Evolutionary conservation across 2,113 vertebrate species (phyloP), one percentile per base, ranked within the genome.

Genomic region (Trogon surrucura): DNA sequence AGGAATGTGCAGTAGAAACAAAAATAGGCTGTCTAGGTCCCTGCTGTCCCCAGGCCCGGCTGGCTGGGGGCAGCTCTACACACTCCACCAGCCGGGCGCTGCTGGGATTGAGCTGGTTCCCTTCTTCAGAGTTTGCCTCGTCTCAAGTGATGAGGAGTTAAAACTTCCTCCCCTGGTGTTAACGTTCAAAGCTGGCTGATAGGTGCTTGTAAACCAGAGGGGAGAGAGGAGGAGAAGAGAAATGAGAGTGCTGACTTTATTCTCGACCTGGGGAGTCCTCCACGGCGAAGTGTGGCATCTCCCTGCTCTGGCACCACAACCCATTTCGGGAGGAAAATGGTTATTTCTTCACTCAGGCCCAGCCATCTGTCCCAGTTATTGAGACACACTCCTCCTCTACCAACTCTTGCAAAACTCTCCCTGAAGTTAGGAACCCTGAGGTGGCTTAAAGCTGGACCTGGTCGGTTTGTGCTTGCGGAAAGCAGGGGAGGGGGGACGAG

Each of bases 231-330:
- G 0, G 5, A 73, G 62, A 30, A 26, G 44, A 47, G 91, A 91
- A 93, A 85, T 81, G 72, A 36, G 89, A 94, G 51, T 26, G 41
- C 67, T 90, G 88, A 83, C 79, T 95, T 94, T 80, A 84, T 94
- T 91, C 88, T 74, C 92, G 66, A 7, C 83, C 83, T 60, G 80
- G 80, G 89, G 73, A 87, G 87, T 54, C 84, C 80, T 30, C 1
- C 0, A 19, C 0, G 8, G 57, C 27, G 69, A 34, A 29, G 51
- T 48, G 84, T 14, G 50, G 34, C 78, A 5, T 75, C 74, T 82
- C 78, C 78, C 58, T 47, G 69, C 89, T 19, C 45, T 16, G 53
- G 73, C 78, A 45, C 26, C 27, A 73, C 12, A 26, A 85, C 69
- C 64, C 7, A 67, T 84, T 92, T 86, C 65, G 54, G 73, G 86